These are phyloP conservation scores for Magallana nippona DNA, from an alignment of 2,888 invertebrate species.

Conservation along the genomic window DNA sequence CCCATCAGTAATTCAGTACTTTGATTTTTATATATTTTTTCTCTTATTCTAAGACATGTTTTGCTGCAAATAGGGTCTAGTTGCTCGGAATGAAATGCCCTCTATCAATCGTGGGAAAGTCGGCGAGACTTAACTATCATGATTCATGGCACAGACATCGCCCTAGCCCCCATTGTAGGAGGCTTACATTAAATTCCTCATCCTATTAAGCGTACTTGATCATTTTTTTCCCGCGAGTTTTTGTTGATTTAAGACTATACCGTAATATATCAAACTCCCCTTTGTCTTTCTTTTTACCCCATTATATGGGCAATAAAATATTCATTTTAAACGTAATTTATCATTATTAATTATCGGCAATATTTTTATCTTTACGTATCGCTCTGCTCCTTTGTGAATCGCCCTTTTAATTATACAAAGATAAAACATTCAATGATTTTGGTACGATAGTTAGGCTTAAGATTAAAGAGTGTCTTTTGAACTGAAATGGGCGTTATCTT, in stretches of 20 bases:
- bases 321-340: conserved; percentile 1
- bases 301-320: neutral
- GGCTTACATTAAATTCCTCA: neutral
- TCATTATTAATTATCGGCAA: neutral
- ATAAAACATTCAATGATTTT: no score
- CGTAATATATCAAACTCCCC: conserved; percentile 18
- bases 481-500: no score
- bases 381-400: neutral
- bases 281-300: neutral
- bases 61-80: no score
- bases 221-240: neutral
- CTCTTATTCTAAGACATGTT: no score
- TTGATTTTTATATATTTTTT: no score
- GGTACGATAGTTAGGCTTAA: no score
- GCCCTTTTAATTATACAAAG: neutral
- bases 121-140: neutral
- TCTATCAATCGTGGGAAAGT: neutral
- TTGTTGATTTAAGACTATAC: neutral
- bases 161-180: neutral
- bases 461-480: no score
- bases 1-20: no score
- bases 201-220: neutral
- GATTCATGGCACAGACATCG: neutral
- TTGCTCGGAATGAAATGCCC: no score
- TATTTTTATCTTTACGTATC: neutral